phyloP scores from a whole-genome alignment of 92 coral and sea anemone genomes.

The Umimayanthus kanabou region DNA sequence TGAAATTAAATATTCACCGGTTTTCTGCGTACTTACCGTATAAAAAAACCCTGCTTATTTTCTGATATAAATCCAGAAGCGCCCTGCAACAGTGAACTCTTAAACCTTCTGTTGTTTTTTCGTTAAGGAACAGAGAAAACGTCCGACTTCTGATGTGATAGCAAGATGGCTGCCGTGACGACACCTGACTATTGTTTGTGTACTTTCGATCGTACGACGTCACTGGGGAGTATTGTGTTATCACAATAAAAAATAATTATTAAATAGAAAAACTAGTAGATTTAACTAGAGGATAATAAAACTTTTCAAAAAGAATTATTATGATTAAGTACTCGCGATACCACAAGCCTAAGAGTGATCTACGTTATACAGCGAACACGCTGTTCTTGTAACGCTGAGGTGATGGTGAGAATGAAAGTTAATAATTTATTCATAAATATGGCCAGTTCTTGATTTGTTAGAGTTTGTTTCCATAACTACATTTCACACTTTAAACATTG shows the following conservation, averaged over 20 bases:
- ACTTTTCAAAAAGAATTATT: not conserved
- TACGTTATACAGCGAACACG: not conserved
- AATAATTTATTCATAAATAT: not conserved
- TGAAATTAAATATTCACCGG: not conserved
- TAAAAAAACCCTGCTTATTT: not conserved
- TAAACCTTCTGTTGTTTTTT: not conserved
- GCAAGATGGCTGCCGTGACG: constrained; percentile 29
- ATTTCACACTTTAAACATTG: constrained; percentile 10
- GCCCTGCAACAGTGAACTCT: not conserved
- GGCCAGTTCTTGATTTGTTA: not conserved
- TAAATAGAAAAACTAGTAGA: constrained; percentile 8
- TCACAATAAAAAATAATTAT: constrained; percentile 12
- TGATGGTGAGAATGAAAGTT: not conserved
- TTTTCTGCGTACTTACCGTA: not conserved
- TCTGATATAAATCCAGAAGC: not conserved
- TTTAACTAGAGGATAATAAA: not conserved
- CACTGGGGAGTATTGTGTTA: constrained; percentile 1
- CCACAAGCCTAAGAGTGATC: not conserved
- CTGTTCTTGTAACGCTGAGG: no score
- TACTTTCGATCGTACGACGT: constrained; percentile 9
- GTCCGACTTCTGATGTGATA: not conserved
- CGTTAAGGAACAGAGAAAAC: not conserved
- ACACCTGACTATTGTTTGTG: not conserved
- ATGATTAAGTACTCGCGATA: not conserved
- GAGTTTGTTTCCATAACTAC: constrained; percentile 36